Base-by-base conservation (phyloP, 2,888 invertebrate genomes). In the Drepana falcataria region DNA sequence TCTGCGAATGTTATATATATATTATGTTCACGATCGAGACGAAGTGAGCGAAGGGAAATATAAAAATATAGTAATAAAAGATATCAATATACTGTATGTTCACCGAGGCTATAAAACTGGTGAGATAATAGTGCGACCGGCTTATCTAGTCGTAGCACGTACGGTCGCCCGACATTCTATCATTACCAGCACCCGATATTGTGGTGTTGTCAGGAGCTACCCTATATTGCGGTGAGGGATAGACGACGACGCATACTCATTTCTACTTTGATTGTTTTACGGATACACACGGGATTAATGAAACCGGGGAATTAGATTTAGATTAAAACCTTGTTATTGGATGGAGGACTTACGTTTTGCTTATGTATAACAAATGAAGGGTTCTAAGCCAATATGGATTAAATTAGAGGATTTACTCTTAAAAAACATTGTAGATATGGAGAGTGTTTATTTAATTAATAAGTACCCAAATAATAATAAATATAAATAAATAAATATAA, bases 111-210 rank as follows among this genome's bases (percentile, higher is more conserved):
- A 64, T 69, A 66, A 65, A 21, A 54, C 60, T 58, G 6, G 64
- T 59, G 51, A 59, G 60, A 66, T 66, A 65, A 65, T 63, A 51
- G 40, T 41, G 51, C 33, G 7, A 51, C 55, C 47, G 49, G 48
- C 41, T 52, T 52, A 48, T 53, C 52, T n/a, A 62, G 55, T 69
- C 66, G 41, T 37, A 51, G 59, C 70, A 71, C 69, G 68, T 66
- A 56, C 59, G 49, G 56, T 59, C 56, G 53, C 52, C 63, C 59
- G 59, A 68, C 72, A 65, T 68, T 71, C 67, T 67, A 66, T 68
- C 69, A 72, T 72, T 65, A 69, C 63, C 52, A 61, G 55, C 51
- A 61, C 56, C 62, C 65, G 63, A 67, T 69, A 70, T 73, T 67
- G 68, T 63, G 64, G 56, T 57, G 56, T 58, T 55, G 57, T 47